A percentile compares a stretch with the other conserved stretches of the same genome.
Conservation (phyloP, 2,797 vertebrate genomes). For the Enteromius argenteus region DNA sequence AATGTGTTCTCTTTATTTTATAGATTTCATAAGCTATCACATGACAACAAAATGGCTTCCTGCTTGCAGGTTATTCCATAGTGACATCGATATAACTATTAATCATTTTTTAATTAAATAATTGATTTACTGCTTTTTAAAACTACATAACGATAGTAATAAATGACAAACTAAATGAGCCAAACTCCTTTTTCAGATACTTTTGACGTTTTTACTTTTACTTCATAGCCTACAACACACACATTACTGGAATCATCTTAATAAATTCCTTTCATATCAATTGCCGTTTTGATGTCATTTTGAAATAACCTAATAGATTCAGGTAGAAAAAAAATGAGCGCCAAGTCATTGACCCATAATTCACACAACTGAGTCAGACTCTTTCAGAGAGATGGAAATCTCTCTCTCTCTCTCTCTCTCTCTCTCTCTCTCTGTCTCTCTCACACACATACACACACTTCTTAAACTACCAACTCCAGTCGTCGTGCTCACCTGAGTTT, state of each 20-base stretch:
- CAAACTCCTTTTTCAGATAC: not conserved
- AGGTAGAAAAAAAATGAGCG: not conserved
- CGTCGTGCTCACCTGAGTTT: slow-evolving; percentile 87
- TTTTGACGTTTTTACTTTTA: not conserved
- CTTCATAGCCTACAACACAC: no score
- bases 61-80: not conserved
- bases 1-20: not conserved
- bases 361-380: not conserved
- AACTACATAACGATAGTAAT: not conserved
- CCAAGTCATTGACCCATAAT: not conserved
- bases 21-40: slow-evolving; percentile 10
- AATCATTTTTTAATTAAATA: not conserved
- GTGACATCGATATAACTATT: not conserved
- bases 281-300: not conserved
- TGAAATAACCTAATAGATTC: not conserved
- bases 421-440: not conserved
- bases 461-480: not conserved
- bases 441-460: not conserved
- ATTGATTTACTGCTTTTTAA: not conserved
- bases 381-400: not conserved
- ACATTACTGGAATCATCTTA: not conserved
- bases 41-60: slow-evolving; percentile 33
- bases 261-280: not conserved
- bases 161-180: not conserved
- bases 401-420: not conserved